Evolutionary conservation across 1,140 invertebrate genomes (phyloP), one percentile per base, ranked within the genome.

Genomic region (Linepithema humile): DNA sequence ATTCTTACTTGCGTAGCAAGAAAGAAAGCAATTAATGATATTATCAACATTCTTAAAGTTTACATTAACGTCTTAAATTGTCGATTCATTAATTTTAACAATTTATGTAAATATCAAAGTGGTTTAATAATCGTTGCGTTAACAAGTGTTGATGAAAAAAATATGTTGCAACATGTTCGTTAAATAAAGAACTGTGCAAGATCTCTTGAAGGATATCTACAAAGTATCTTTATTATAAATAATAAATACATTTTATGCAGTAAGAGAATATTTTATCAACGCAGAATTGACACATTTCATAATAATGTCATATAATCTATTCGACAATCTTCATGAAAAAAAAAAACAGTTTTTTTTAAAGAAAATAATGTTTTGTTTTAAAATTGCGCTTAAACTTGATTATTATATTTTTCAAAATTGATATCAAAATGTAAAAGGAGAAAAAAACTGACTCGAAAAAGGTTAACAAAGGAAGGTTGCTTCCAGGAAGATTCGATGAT

Each of bases 1-100:
- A 78, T 69, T 35, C 65, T 78, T 67, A 70, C 17, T 80, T 80
- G 40, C 48, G 23, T 57, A 69, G 48, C 20, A 3, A 40, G 23
- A 40, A 35, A 67, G 10, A 64, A n/a, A 57, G 23, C 57, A 70
- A 80, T 70, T 12, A 80, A 29, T 35, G 59, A 48, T 77, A 35
- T 65, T 40, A 75, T 45, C 26, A 17, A 15, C 17, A 67, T 69
- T 80, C 26, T n/a, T 50, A 2, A 50, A 38, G 40, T 67, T 20
- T n/a, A 23, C 35, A 12, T 35, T 23, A 1, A 48, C 17, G 48
- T 48, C 5, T 53, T 15, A 75, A 65, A 40, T 10, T 23, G 43
- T 53, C 29, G 62, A 67, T n/a, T 64, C 29, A 23, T 60, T 7
- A 5, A 17, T n/a, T 74, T 29, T 20, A 40, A 59, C 15, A 29